phyloP scores from a whole-genome alignment of 2,113 vertebrate species.

The Lepus americanus region DNA sequence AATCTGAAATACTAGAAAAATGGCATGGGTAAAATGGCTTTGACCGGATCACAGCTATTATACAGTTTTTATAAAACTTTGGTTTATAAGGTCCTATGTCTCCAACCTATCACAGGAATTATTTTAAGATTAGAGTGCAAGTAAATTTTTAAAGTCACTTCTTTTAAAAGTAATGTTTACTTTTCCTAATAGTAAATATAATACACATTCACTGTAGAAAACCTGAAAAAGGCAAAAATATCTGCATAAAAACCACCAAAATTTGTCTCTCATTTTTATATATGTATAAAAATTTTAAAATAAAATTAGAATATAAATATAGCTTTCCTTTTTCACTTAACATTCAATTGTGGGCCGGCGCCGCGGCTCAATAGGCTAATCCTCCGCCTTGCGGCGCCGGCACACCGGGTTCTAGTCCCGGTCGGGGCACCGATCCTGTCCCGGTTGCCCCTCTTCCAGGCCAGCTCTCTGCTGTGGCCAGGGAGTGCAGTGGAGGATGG shows the following conservation, averaged over 20 bases:
- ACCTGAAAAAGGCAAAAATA: neutral
- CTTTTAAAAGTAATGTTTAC: neutral
- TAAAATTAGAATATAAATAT: neutral
- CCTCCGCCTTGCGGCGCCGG: too few relatives aligned
- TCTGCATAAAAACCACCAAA: constrained; percentile 17
- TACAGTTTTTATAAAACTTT: constrained; percentile 25
- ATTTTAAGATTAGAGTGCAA: constrained; percentile 50
- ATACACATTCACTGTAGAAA: neutral
- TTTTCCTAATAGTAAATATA: constrained; percentile 43
- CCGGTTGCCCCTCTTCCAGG: too few relatives aligned
- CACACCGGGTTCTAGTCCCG: too few relatives aligned
- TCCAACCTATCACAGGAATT: neutral
- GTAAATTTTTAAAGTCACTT: neutral
- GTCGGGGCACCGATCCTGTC: too few relatives aligned
- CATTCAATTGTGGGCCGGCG: too few relatives aligned
- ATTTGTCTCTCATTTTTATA: constrained; percentile 16
- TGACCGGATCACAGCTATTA: neutral
- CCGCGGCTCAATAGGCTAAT: too few relatives aligned
- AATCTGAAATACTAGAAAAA: constrained; percentile 46
- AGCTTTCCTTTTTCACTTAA: constrained; percentile 33
- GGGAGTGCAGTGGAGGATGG: too few relatives aligned
- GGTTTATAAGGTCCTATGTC: neutral
- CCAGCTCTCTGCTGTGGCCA: too few relatives aligned
- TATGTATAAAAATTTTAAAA: neutral
- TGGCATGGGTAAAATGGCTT: neutral